Conservation (phyloP, 2,797 vertebrate genomes). For the Rhinichthys osculus region DNA sequence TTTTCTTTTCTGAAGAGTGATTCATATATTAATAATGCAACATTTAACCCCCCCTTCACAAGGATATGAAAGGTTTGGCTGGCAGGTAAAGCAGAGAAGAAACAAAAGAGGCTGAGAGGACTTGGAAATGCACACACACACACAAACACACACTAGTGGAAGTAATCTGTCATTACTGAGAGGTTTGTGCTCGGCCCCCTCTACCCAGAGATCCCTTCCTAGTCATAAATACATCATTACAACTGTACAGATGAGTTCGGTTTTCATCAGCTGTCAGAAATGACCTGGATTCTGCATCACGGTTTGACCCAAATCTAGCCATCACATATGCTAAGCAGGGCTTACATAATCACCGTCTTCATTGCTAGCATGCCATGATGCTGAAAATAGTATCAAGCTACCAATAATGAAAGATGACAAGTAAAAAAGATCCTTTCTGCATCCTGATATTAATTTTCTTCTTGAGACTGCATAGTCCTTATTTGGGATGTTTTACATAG, state of each 20-base stretch:
- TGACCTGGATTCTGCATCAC: slow-evolving; percentile 81
- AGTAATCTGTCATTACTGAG: slow-evolving; percentile 76
- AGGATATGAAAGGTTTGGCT: slow-evolving; percentile 69
- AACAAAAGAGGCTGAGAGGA: slow-evolving; percentile 70
- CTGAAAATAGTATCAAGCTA: slow-evolving; percentile 69
- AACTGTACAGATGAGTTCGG: slow-evolving; percentile 74
- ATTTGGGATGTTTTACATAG: slow-evolving; percentile 64
- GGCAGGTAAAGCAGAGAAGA: slow-evolving; percentile 73
- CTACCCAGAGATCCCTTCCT: slow-evolving; percentile 74
- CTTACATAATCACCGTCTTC: slow-evolving; percentile 75
- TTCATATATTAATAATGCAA: slow-evolving; percentile 76
- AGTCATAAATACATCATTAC: slow-evolving; percentile 84
- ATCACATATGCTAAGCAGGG: slow-evolving; percentile 78
- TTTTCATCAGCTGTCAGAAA: slow-evolving; percentile 84
- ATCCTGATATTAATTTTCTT: slow-evolving; percentile 69
- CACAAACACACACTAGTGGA: slow-evolving; percentile 55
- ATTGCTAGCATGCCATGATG: slow-evolving; percentile 58
- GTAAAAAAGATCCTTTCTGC: slow-evolving; percentile 51
- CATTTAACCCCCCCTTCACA: slow-evolving; percentile 72
- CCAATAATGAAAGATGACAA: slow-evolving; percentile 59
- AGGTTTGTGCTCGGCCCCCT: slow-evolving; percentile 58
- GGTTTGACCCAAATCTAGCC: slow-evolving; percentile 81
- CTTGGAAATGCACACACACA: slow-evolving; percentile 46
- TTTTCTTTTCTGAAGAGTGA: slow-evolving; percentile 67
- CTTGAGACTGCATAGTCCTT: slow-evolving; percentile 61